Base-by-base conservation (phyloP, 2,888 invertebrate genomes). In the Deroplatys truncata region DNA sequence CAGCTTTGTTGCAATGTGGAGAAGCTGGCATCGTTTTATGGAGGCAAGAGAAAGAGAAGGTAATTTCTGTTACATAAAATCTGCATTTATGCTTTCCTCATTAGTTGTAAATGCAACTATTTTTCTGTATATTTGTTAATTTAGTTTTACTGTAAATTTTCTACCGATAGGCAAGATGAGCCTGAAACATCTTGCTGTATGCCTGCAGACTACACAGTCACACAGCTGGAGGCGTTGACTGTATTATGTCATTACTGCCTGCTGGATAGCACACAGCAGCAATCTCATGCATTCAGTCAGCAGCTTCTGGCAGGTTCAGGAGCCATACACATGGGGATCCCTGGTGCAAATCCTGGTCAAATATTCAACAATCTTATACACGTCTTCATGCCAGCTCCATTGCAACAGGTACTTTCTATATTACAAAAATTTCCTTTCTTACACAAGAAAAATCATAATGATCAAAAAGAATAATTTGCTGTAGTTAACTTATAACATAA, bases 1-100 rank as follows among this genome's bases (percentile, higher is more conserved):
- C 97, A 98, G 92, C 94, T 98, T 88, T 97, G 97, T 92, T 95
- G 95, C 91, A 98, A 98, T 92, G 94, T 98, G 86, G 97, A 98
- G 92, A 94, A 95, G 84, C 93, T 96, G 56, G 94, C 96, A 0
- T 90, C 90, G 25, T 88, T 90, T 84, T 91, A 91, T 56, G 35
- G 84, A 84, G 28, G 2, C 56, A 72, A 72, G 28, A 83, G 29
- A 28, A 49, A 86, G 56, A 86, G 72, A 72, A 72, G 56, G 56
- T 72, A 72, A 72, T 20, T 20, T 25, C 7, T 72, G 20, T 72
- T 72, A 20, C 25, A 72, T 72, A 16, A 72, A 72, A 89, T 43
- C 13, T 85, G 13, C 43, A 84, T 89, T 82, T 82, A 49, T 49
- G 28, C 56, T 13, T 84, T 83, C 10, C 84, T 43, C 2, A 43